Conservation (phyloP, 2,113 vertebrate species). For the Propithecus coquereli region DNA sequence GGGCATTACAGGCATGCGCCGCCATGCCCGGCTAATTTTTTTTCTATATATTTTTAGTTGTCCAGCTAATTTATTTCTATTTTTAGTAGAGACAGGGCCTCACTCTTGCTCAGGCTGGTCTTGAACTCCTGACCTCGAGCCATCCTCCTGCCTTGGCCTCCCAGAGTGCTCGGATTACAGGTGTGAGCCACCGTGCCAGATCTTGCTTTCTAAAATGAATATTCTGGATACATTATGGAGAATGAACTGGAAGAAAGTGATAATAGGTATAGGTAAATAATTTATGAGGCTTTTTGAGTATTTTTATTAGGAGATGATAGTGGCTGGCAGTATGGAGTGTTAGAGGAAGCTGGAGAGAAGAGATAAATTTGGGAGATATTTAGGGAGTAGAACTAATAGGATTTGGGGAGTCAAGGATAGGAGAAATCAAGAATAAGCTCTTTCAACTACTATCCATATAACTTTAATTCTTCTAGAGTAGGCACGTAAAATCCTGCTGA, state of each 20-base stretch:
- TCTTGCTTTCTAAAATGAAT: background rate
- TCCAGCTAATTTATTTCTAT: too few species aligned
- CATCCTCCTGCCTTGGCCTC: too few species aligned
- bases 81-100: too few species aligned
- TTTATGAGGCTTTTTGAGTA: background rate
- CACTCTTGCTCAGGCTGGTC: too few species aligned
- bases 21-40: too few species aligned
- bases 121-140: too few species aligned
- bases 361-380: background rate
- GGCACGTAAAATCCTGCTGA: background rate
- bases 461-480: background rate
- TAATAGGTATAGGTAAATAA: background rate
- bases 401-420: background rate
- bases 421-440: background rate
- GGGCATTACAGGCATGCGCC: too few species aligned
- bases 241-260: background rate
- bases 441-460: background rate
- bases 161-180: too few species aligned
- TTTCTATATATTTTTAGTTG: too few species aligned
- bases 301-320: background rate
- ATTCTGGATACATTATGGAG: background rate
- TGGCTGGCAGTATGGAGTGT: rapidly evolving
- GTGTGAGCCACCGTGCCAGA: too few species aligned
- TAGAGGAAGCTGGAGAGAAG: background rate
- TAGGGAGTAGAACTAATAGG: background rate